Base-by-base conservation (phyloP, 1,140 invertebrate genomes). In the Maconellicoccus hirsutus region DNA sequence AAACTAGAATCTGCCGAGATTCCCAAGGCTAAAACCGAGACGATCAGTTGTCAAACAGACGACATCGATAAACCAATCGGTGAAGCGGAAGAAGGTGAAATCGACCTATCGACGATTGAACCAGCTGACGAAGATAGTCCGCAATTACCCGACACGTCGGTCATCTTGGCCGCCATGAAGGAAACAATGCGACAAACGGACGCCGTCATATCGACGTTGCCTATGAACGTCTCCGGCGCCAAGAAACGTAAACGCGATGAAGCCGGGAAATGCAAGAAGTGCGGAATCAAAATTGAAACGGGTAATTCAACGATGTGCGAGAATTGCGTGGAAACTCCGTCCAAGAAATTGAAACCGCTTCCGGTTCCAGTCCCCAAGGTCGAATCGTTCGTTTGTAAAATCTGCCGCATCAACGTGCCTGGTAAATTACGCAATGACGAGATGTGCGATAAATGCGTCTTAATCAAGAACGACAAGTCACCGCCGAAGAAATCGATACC, bases 171-270 rank as follows among this genome's bases (percentile, higher is more conserved):
- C 2, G 61, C 61, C 6, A 66, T 66, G 61, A 66, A 26, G 16
- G 61, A 66, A 66, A 66, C 61, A 8, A 23, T 66, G 21, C 61
- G 61, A 16, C 61, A 66, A 26, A 66, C 61, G 6, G 61, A 66
- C 16, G 25, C 61, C 3, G 61, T 66, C 22, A 26, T 26, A 4
- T 26, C 61, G 2, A 66, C 6, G 2, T 8, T 26, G 61, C 61
- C 61, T 3, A 22, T 25, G 3, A 23, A 2, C 8, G 61, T 66
- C 16, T 10, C 22, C 6, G 21, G 61, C 16, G n/a, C n/a, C n/a
- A 66, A 66, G 16, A 66, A 66, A 66, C 61, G 61, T 66, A 66
- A 66, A 66, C 61, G 61, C 8, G 61, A 26, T 25, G 61, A 26
- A 23, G 1, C 19, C 1, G 4, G 6, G 3, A 66, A 66, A 26